Base-by-base conservation (phyloP, 2,113 vertebrate genomes). In the Barnardius zonarius region DNA sequence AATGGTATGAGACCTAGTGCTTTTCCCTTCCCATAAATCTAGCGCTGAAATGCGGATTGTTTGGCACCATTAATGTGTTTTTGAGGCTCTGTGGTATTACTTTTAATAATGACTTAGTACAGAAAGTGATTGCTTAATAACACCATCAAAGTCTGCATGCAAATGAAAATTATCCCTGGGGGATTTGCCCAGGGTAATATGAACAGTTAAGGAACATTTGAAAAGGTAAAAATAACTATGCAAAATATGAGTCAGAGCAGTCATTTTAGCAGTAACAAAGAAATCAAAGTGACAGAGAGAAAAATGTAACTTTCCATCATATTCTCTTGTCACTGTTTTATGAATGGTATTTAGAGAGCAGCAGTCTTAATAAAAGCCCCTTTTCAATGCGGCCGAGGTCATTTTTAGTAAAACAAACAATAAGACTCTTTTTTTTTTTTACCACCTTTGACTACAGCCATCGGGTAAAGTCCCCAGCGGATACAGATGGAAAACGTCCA, bases 401-500 rank as follows among this genome's bases (percentile, higher is more conserved):
- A 73, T 92, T 92, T 94, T 93, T 87, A 93, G 95, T 87, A 92
- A 96, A 97, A 97, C 96, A 97, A 86, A 92, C 82, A 83, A 66
- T 66, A 83, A 92, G 93, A 62, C 79, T 49, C 79, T 49, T 52
- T 39, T 63, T 67, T 81, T 85, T 31, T 54, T 52, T 43, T 30
- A 83, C 35, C 76, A 92, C 86, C 81, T 95, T 78, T 70, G 82
- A 94, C 64, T 96, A 88, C 59, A 83, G 77, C 95, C 79, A 24
- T 57, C 81, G 78, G 59, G 75, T 98, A 98, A 98, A 92, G 73
- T 97, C 98, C 96, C 95, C 97, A 96, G 96, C 13, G 93, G 66
- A 83, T 96, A 96, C 96, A 98, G 98, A 98, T 97, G 98, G 98
- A 98, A 98, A 98, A 97, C 88, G 69, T 98, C 97, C 96, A 98